These are phyloP conservation scores for Frieseomelitta varia DNA, from an alignment of 1,140 invertebrate species.

Conservation along the genomic window DNA sequence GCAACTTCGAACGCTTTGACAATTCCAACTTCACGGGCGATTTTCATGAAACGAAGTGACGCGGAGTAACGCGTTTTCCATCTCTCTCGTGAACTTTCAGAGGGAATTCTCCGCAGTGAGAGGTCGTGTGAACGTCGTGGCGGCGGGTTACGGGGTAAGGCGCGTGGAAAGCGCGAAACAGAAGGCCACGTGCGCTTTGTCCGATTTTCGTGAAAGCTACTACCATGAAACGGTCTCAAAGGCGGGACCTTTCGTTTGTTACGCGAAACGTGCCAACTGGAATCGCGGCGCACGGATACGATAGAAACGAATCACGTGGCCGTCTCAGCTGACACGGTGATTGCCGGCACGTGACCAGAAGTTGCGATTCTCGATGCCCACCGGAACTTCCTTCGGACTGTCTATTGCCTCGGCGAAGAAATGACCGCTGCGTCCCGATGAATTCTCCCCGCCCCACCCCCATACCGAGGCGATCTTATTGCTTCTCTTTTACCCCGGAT, in stretches of 20 bases:
- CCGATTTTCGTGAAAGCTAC: constrained; percentile 23
- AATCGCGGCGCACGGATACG: background rate
- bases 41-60: too few relatives aligned
- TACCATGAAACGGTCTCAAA: constrained; percentile 26
- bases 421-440: background rate
- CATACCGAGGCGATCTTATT: background rate
- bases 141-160: background rate
- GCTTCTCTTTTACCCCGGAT: background rate
- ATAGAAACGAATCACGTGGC: constrained; percentile 37
- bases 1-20: too few relatives aligned
- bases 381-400: background rate
- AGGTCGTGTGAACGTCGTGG: background rate
- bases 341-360: constrained; percentile 40
- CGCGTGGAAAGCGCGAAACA: background rate
- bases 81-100: background rate
- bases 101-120: background rate
- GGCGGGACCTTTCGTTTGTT: constrained; percentile 26
- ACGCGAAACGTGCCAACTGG: constrained; percentile 27
- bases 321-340: constrained; percentile 36
- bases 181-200: constrained; percentile 27
- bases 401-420: background rate
- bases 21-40: too few relatives aligned
- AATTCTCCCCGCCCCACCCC: too few relatives aligned
- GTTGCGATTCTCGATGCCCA: background rate
- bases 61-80: background rate